These are phyloP conservation scores for Neodiprion lecontei DNA, from an alignment of 1,140 invertebrate species.

Conservation along the genomic window DNA sequence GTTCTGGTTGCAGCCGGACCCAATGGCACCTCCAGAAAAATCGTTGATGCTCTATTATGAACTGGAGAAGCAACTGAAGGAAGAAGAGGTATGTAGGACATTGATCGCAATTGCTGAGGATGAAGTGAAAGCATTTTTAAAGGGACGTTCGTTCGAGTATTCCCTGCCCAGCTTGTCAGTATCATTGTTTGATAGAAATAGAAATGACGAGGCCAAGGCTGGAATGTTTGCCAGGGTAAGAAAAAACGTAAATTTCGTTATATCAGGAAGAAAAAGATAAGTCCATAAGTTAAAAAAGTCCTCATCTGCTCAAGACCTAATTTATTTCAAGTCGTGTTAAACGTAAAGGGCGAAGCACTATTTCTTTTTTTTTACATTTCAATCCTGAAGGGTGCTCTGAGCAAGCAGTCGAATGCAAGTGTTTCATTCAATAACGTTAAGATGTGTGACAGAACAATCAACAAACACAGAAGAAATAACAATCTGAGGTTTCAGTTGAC, in stretches of 20 bases:
- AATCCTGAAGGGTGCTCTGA: no score
- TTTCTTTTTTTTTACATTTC: not conserved
- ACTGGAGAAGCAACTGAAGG: conserved; percentile 59
- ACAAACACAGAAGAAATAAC: not conserved
- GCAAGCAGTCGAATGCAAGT: no score
- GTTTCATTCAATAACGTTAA: not conserved
- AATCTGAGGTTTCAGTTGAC: not conserved
- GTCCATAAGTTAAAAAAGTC: not conserved
- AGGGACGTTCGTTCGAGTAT: conserved; percentile 55
- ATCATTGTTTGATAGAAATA: conserved; percentile 63
- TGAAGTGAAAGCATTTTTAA: conserved; percentile 57
- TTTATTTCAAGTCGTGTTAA: no score
- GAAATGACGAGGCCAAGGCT: conserved; percentile 60
- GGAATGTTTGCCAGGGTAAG: conserved; percentile 54
- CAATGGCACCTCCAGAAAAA: conserved; percentile 65
- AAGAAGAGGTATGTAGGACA: conserved; percentile 59
- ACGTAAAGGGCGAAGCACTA: not conserved
- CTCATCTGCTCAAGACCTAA: no score
- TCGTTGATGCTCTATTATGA: conserved; percentile 68
- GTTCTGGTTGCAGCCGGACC: conserved; percentile 64
- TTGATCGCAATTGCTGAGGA: conserved; percentile 61
- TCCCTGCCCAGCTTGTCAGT: conserved; percentile 57
- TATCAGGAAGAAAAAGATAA: conserved; percentile 32
- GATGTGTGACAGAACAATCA: no score
- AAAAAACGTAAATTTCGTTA: not conserved